These are phyloP conservation scores for Apotomis betuletana DNA, from an alignment of 2,888 invertebrate genomes.

Conservation along the genomic window DNA sequence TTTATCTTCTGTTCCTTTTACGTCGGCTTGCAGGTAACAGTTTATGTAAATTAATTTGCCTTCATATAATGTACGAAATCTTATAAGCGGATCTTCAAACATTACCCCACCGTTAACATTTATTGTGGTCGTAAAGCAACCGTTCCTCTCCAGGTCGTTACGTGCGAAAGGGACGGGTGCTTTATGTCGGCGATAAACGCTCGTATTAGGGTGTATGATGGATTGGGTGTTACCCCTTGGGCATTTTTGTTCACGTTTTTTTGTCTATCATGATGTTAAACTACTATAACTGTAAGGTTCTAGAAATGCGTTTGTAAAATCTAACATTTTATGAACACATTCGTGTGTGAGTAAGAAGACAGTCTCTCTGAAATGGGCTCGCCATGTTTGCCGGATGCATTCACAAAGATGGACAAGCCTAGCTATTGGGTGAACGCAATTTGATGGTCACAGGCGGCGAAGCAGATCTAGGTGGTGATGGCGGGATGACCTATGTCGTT, in stretches of 20 bases:
- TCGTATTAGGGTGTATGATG: slow-evolving; percentile 22
- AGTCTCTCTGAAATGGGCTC: too few relatives aligned
- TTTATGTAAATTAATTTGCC: background rate
- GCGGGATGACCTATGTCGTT: too few relatives aligned
- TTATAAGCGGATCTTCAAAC: slow-evolving; percentile 16
- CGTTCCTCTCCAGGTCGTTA: slow-evolving; percentile 18
- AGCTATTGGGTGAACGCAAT: too few relatives aligned
- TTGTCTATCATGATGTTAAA: background rate
- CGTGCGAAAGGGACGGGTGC: slow-evolving; percentile 10
- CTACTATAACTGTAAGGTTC: too few relatives aligned
- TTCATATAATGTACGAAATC: background rate
- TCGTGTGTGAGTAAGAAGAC: too few relatives aligned
- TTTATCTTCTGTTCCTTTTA: background rate
- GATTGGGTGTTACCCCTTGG: background rate
- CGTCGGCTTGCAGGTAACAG: background rate
- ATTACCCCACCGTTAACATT: slow-evolving; percentile 12
- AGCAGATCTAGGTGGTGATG: too few relatives aligned
- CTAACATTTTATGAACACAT: background rate
- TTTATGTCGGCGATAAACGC: slow-evolving; percentile 25
- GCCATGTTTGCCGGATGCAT: too few relatives aligned
- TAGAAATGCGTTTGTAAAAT: background rate
- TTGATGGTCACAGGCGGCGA: too few relatives aligned
- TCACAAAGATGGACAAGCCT: too few relatives aligned
- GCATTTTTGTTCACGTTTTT: background rate
- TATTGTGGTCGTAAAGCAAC: slow-evolving; percentile 12